Conservation (phyloP, 2,797 vertebrate species). For the Hippocampus kuda region DNA sequence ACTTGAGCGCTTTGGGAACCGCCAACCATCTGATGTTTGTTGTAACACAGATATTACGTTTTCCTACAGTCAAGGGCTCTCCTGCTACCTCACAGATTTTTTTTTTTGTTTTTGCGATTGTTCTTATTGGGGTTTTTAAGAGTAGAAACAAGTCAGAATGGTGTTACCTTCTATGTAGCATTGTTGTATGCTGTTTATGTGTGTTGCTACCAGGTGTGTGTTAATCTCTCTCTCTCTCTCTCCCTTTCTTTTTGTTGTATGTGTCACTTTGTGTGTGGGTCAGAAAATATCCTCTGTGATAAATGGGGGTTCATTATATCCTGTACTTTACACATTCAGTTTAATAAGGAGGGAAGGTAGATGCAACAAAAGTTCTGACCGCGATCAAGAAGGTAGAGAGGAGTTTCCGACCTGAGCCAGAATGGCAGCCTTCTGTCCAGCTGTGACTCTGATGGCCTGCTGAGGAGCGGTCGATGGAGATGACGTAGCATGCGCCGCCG, state of each 20-base stretch:
- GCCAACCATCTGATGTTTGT: conserved; percentile 62
- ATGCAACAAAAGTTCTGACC: not conserved
- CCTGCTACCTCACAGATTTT: not conserved
- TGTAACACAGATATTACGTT: not conserved
- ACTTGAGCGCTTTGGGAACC: conserved; percentile 79
- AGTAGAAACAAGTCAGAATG: no score
- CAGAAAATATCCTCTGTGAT: no score
- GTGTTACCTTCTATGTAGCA: no score
- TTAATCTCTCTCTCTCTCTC: no score
- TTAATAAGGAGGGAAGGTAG: not conserved
- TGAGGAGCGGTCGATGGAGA: conserved; percentile 75
- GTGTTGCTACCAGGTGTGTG: no score
- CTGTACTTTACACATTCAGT: not conserved
- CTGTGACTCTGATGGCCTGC: conserved; percentile 85
- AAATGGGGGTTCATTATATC: not conserved
- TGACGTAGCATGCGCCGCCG: conserved; percentile 70
- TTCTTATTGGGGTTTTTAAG: not conserved
- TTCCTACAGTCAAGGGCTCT: no score
- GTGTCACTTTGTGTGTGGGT: no score
- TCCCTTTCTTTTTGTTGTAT: no score
- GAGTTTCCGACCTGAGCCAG: conserved; percentile 79
- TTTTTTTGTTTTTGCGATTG: not conserved
- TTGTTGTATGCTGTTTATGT: no score
- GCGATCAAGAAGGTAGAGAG: not conserved
- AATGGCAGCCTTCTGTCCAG: conserved; percentile 91